Percentiles rank a stretch among this genome's conserved stretches.
Evolutionary conservation across 2,113 vertebrate genomes (phyloP).

Genomic region (Cololabis saira): DNA sequence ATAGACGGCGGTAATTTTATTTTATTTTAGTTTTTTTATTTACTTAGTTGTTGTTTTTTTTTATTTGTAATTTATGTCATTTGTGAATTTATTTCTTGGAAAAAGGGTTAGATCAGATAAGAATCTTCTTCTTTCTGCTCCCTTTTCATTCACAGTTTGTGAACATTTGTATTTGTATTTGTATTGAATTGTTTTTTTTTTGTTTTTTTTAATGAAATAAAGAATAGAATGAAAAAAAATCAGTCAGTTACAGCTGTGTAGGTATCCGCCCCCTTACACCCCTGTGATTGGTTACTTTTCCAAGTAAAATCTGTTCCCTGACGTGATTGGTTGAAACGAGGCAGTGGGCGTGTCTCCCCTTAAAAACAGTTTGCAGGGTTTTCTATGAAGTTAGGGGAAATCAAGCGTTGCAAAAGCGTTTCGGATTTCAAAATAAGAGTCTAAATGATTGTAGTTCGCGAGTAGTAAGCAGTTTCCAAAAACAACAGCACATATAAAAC

Average conservation of each 20-base stretch:
- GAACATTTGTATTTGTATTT: too few relatives aligned
- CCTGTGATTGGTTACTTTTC: slow-evolving; percentile 33
- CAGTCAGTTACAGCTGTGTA: slow-evolving; percentile 62
- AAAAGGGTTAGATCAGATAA: too few relatives aligned
- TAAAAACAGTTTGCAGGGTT: slow-evolving; percentile 11
- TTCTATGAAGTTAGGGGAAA: neutral
- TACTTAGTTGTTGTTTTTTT: too few relatives aligned
- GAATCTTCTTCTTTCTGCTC: too few relatives aligned
- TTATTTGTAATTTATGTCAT: too few relatives aligned
- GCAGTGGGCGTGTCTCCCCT: slow-evolving; percentile 24
- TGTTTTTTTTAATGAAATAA: too few relatives aligned
- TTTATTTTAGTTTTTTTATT: too few relatives aligned
- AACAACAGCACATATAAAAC: neutral
- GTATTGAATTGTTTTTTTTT: too few relatives aligned
- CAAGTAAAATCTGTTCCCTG: neutral
- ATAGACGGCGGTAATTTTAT: too few relatives aligned
- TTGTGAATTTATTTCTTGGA: too few relatives aligned
- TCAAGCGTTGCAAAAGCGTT: accelerated
- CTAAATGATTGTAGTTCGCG: accelerated
- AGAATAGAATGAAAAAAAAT: too few relatives aligned
- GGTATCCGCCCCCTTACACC: neutral
- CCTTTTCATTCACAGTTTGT: too few relatives aligned
- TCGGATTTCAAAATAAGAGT: slow-evolving; percentile 38
- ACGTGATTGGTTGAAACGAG: slow-evolving; percentile 41
- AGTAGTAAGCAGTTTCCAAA: neutral